These are phyloP conservation scores for Tenthredo mesomela DNA, from an alignment of 2,888 invertebrate species.

Conservation along the genomic window DNA sequence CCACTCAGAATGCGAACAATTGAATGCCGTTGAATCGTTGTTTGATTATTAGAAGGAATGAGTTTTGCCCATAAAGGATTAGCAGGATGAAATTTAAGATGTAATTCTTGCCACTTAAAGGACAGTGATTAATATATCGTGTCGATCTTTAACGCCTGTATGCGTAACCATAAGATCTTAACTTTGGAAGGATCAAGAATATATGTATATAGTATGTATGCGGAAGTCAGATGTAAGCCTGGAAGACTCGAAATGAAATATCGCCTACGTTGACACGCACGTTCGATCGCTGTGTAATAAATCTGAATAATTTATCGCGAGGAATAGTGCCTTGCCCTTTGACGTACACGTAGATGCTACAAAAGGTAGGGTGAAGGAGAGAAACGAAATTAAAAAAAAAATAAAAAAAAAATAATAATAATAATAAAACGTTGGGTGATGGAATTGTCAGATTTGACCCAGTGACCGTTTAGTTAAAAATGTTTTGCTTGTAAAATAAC, in stretches of 20 bases:
- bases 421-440: not conserved
- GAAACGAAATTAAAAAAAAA: not conserved
- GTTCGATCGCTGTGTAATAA: constrained; percentile 31
- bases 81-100: not conserved
- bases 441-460: constrained; percentile 7
- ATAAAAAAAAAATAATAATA: not conserved
- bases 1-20: constrained; percentile 31
- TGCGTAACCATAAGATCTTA: not conserved
- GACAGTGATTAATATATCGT: constrained; percentile 35
- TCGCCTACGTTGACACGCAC: constrained; percentile 25
- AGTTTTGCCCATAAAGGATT: not conserved
- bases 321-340: constrained; percentile 14
- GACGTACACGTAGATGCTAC: not conserved
- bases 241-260: constrained; percentile 8
- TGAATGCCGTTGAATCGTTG: not conserved
- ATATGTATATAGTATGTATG: not conserved
- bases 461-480: not conserved
- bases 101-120: constrained; percentile 1
- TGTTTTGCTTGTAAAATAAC: constrained; percentile 6
- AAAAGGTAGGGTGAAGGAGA: not conserved
- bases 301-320: constrained; percentile 34
- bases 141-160: not conserved
- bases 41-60: not conserved
- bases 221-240: not conserved
- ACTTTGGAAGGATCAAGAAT: not conserved